These are phyloP conservation scores for Pseudeuparius sepicola DNA, from an alignment of 2,888 invertebrate species.

Conservation along the genomic window DNA sequence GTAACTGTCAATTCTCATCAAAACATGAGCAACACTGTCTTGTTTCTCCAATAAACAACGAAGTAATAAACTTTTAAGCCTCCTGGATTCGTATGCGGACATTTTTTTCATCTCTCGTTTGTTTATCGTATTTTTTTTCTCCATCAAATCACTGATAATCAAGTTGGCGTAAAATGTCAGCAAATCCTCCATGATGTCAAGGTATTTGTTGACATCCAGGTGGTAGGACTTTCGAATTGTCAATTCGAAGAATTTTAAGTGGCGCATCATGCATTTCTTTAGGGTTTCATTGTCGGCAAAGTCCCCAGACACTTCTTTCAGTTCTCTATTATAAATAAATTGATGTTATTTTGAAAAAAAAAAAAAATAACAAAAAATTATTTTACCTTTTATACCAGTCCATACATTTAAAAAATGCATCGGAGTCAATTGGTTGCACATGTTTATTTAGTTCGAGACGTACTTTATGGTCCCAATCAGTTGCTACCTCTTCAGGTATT, in stretches of 20 bases:
- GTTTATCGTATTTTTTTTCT: not conserved
- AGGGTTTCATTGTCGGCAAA: not conserved
- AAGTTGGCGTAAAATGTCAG: not conserved
- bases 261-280: not conserved
- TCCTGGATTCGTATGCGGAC: not conserved
- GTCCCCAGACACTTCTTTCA: not conserved
- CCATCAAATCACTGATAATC: not conserved
- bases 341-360: too few species aligned
- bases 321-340: slow-evolving; percentile 1
- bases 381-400: too few species aligned
- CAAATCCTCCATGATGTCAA: not conserved
- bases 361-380: too few species aligned
- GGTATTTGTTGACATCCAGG: not conserved
- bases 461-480: too few species aligned
- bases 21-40: not conserved
- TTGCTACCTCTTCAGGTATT: too few species aligned
- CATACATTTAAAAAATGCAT: too few species aligned
- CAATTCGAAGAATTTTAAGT: not conserved
- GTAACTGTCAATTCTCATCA: not conserved
- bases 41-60: slow-evolving; percentile 1
- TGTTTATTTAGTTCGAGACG: too few species aligned
- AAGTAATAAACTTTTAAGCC: not conserved
- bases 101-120: slow-evolving; percentile 1
- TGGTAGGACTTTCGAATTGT: not conserved
- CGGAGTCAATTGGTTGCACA: too few species aligned